Evolutionary conservation across 2,113 vertebrate species (phyloP).

Genomic region (Podarcis muralis): DNA sequence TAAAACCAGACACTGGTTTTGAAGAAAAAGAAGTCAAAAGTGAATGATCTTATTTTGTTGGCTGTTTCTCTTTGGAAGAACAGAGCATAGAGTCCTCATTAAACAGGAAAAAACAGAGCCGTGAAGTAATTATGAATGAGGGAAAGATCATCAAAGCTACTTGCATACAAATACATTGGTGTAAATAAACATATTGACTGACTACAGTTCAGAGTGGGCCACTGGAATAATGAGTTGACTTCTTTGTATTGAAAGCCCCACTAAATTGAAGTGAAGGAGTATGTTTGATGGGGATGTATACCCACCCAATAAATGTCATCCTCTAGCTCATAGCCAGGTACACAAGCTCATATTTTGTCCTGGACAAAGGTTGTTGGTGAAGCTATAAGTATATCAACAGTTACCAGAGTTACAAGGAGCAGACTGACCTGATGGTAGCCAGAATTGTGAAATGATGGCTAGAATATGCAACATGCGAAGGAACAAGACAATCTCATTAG

Average conservation of each 20-base stretch:
- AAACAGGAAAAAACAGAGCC: background rate
- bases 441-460: background rate
- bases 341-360: background rate
- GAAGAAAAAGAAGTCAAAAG: background rate
- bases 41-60: background rate
- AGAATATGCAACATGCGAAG: background rate
- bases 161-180: background rate
- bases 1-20: background rate
- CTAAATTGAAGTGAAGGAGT: background rate
- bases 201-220: background rate
- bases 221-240: background rate
- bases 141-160: background rate
- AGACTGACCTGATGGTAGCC: background rate
- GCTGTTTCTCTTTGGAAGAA: background rate
- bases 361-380: background rate
- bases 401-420: background rate
- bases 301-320: background rate
- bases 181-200: background rate
- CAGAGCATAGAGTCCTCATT: background rate
- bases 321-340: background rate
- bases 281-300: background rate
- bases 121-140: background rate
- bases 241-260: background rate
- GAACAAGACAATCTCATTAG: background rate
- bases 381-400: background rate